Base-by-base conservation (phyloP, 2,113 vertebrate genomes). In the Alouatta palliata region DNA sequence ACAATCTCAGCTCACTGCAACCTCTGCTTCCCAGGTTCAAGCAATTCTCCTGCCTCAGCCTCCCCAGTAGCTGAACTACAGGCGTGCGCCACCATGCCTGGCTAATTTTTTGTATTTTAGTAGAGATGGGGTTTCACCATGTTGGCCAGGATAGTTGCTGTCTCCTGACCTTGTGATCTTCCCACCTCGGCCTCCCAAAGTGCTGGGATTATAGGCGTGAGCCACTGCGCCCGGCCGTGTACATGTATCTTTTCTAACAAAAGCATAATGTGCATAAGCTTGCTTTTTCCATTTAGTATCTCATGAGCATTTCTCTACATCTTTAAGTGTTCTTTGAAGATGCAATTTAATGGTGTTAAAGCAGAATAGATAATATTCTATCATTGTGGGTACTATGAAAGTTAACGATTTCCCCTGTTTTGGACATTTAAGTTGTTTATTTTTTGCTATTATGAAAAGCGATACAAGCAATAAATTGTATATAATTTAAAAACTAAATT, bases 311-410 rank as follows among this genome's bases (percentile, higher is more conserved):
- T 79, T 87, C 45, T 45, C 58, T 45, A 30, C 45, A 27, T 81
- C 70, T 95, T 95, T 75, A 87, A 81, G 73, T 66, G 37, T 66
- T 87, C 16, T 84, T 91, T 93, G 32, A 93, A 54, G 79, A 37
- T 37, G 92, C 40, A 68, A 49, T 75, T 75, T 32, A 88, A 40
- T 64, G 25, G 21, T 61, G 37, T 90, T 83, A 54, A 52, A 20
- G 40, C 19, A 89, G 58, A 19, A 54, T 47, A 93, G 17, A n/a
- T 32, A 90, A 86, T 49, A 61, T 58, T 87, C 66, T 66, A 70
- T 82, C 56, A 58, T 19, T 75, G 12, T 77, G 19, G 30, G 32
- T 45, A 49, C 32, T 70, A 70, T 58, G 49, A 84, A 58, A 77
- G 70, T 86, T 86, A n/a, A 89, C 25, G 14, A 45, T 61, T 64